Evolutionary conservation across 2,113 vertebrate species (phyloP).

Genomic region (zebrafish (Danio rerio)): GRCz12tu NC_133198.1:9983001-9983500

Average conservation of each 20-base stretch:
- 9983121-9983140: constrained; percentile 99
- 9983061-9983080: constrained; percentile 99
- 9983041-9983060: constrained; percentile 99
- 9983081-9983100: constrained; percentile 99
- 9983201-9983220: constrained; percentile 99
- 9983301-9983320: constrained; percentile 55
- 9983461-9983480: no score
- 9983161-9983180: constrained; percentile 99
- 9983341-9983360: constrained; percentile 47
- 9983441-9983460: no score
- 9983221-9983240: constrained; percentile 99
- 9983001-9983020: no score
- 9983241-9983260: constrained; percentile 99
- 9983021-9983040: constrained; percentile 77
- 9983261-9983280: constrained; percentile 99
- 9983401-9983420: constrained; percentile 8
- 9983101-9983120: constrained; percentile 99
- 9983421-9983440: no score
- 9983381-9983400: constrained; percentile 43
- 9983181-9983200: constrained; percentile 99
- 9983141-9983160: constrained; percentile 99
- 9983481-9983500: no score
- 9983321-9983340: constrained; percentile 54
- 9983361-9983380: constrained; percentile 36
- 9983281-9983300: constrained; percentile 85